Evolutionary conservation across 2,888 invertebrate genomes (phyloP), one percentile per base, ranked within the genome.

Genomic region (Lasius fuliginosus): DNA sequence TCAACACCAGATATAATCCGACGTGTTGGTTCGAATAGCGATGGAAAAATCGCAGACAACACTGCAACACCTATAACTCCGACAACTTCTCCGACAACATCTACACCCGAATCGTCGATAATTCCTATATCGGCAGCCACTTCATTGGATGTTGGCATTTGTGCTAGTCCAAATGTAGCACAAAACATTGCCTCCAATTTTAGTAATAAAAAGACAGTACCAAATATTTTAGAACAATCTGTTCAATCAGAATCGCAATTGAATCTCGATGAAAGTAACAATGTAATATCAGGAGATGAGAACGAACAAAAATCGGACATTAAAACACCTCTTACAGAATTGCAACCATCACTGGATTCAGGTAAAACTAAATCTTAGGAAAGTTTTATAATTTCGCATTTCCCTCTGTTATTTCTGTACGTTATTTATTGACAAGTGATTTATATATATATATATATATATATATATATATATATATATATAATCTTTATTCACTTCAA

Each of bases 1-100:
- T 97, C 97, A 8, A 97, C 97, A 62, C 97, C 98, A 30, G 98
- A 98, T 95, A 97, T 97, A 77, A 97, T 97, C 83, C 95, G 97
- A 90, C 95, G 97, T 90, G 97, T 97, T 23, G 96, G 96, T 77
- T 95, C 96, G 64, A 96, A 96, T 79, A 94, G 93, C 65, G 96
- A 96, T 92, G 88, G 93, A 2, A 94, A 94, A 94, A 91, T 65
- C 42, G 67, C 83, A 88, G 95, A 95, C 83, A 92, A 93, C 42
- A 87, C 93, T 5, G 60, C 82, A 6, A 88, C 91, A 12, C 93
- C 94, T 40, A 90, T 93, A 58, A 87, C 90, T 33, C 88, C 92
- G 23, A 87, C 93, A 18, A 87, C 84, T 62, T 87, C 94, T 6
- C 23, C 86, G 12, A 87, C 88, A 27, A 92, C 93, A 15, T 30